Evolutionary conservation across 2,113 vertebrate genomes (phyloP).

Genomic region (Theristicus caerulescens): DNA sequence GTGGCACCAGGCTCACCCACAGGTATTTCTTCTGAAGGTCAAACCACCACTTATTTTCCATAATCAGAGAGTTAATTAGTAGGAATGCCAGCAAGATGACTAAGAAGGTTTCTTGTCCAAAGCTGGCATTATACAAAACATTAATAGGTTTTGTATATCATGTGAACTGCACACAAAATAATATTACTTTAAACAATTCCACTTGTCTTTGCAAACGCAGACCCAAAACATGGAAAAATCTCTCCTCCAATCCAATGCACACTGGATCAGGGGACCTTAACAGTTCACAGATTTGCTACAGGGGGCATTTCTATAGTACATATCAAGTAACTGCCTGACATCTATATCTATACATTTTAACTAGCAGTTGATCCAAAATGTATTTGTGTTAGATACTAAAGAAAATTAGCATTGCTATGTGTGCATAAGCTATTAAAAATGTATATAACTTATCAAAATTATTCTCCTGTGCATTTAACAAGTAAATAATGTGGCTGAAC

Average conservation of each 20-base stretch:
- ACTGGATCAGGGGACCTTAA: background rate
- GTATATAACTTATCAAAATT: background rate
- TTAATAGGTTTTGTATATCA: background rate
- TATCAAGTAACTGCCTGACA: background rate
- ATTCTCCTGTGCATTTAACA: conserved; percentile 43
- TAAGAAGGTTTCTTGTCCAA: background rate
- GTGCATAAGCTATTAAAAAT: conserved; percentile 1
- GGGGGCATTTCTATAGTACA: fast-evolving
- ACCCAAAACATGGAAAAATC: background rate
- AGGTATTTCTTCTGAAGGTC: background rate
- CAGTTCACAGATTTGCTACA: background rate
- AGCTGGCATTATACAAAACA: background rate
- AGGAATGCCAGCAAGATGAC: background rate
- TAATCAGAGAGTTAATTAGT: background rate
- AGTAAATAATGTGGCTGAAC: conserved; percentile 30
- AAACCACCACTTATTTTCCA: background rate
- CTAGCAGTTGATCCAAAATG: background rate
- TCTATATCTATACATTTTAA: background rate
- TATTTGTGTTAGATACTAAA: background rate
- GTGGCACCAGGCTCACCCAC: background rate
- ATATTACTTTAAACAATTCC: background rate
- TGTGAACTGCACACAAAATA: background rate
- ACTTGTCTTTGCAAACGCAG: background rate
- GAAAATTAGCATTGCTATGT: background rate
- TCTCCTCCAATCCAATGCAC: background rate